Evolutionary conservation across 2,797 vertebrate genomes (phyloP).

Genomic region (Poeciliopsis infans): DNA sequence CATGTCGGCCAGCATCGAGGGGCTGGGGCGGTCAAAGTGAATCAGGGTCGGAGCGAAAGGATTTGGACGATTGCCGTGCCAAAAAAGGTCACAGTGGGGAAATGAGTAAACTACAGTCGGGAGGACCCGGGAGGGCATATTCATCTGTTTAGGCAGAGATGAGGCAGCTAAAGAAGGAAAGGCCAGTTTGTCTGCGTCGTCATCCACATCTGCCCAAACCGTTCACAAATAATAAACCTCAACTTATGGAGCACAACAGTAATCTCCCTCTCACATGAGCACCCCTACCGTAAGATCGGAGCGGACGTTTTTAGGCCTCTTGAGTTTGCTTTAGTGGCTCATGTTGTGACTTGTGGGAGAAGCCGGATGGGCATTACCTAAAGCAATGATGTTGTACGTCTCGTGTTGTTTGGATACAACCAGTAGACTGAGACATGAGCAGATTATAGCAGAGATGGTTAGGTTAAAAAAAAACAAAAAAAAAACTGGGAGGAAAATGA

Average conservation of each 20-base stretch:
- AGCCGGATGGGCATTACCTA: constrained; percentile 29
- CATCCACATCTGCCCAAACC: constrained; percentile 29
- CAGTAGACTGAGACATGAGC: constrained; percentile 43
- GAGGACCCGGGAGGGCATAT: constrained; percentile 3
- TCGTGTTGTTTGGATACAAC: constrained; percentile 36
- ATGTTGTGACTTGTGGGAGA: constrained; percentile 42
- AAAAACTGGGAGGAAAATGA: neutral
- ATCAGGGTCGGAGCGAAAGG: constrained; percentile 54
- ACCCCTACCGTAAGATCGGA: constrained; percentile 36
- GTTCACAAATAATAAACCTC: constrained; percentile 56
- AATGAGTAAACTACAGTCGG: constrained; percentile 1
- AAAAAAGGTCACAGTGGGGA: constrained; percentile 40
- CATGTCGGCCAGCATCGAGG: constrained; percentile 49
- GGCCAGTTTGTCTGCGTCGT: constrained; percentile 46
- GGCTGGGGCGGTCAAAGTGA: constrained; percentile 35
- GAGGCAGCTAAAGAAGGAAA: constrained; percentile 41
- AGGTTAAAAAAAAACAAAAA: constrained; percentile 12
- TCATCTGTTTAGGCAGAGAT: constrained; percentile 35
- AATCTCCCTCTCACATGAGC: constrained; percentile 43
- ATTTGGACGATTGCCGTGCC: constrained; percentile 58
- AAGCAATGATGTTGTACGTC: constrained; percentile 36
- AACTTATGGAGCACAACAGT: constrained; percentile 28
- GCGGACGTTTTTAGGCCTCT: constrained; percentile 55
- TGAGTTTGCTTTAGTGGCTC: constrained; percentile 43
- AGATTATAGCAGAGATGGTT: constrained; percentile 50